phyloP scores from a whole-genome alignment of 2,797 vertebrate species.

The Lagodon rhomboides region DNA sequence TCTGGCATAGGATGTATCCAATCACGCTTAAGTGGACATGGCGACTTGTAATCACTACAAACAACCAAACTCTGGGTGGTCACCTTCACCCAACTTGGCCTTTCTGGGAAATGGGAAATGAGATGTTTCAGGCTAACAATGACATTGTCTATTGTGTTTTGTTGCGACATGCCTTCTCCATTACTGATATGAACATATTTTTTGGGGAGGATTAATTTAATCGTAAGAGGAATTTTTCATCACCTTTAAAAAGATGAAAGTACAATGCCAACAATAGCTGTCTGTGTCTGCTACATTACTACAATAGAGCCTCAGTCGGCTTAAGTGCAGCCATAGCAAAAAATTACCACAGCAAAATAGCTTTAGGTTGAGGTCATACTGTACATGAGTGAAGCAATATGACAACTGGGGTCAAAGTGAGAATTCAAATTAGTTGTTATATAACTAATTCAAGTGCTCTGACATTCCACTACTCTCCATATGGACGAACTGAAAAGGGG shows the following conservation, averaged over 20 bases:
- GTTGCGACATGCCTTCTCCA: constrained; percentile 39
- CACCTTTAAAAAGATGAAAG: constrained; percentile 6
- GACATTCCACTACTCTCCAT: constrained; percentile 53
- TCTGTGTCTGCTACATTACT: constrained; percentile 5
- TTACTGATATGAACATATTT: constrained; percentile 29
- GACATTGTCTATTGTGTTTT: constrained; percentile 23
- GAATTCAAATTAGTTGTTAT: constrained; percentile 59
- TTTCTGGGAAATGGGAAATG: constrained; percentile 61
- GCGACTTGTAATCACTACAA: constrained; percentile 50
- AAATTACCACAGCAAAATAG: constrained; percentile 38
- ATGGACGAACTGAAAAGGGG: constrained; percentile 49
- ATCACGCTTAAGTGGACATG: constrained; percentile 57
- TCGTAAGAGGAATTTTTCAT: constrained; percentile 16
- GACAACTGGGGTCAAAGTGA: constrained; percentile 39
- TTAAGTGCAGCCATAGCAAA: constrained; percentile 34
- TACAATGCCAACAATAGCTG: neutral
- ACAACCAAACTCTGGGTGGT: constrained; percentile 43
- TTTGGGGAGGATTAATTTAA: neutral
- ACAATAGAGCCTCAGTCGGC: neutral
- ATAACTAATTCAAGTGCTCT: constrained; percentile 59
- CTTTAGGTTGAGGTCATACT: constrained; percentile 61
- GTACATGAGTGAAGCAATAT: constrained; percentile 38
- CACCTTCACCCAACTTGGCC: constrained; percentile 37
- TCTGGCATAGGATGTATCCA: constrained; percentile 47
- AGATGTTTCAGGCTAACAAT: constrained; percentile 37